These are phyloP conservation scores for Pseudochirops cupreus DNA, from an alignment of 2,797 vertebrate genomes.

Conservation along the genomic window DNA sequence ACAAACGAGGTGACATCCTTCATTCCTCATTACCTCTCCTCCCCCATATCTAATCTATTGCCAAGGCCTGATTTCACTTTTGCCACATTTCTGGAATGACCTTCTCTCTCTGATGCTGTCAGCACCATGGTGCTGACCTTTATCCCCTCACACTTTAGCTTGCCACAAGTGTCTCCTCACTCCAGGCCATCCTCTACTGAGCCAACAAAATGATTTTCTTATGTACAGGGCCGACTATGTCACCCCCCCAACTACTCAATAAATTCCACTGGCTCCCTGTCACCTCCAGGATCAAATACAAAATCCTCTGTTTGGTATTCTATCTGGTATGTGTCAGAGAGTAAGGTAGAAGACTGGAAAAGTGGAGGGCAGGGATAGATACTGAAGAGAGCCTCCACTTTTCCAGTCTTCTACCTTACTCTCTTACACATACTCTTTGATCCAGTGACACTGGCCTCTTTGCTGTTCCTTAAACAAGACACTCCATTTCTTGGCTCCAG, in stretches of 20 bases:
- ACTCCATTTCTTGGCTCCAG: no score
- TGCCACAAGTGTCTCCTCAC: background rate
- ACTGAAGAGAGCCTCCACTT: no score
- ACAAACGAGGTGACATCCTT: background rate
- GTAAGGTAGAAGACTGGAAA: no score
- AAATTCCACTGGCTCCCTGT: background rate
- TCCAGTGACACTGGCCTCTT: background rate
- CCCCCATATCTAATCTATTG: background rate
- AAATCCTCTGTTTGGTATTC: background rate
- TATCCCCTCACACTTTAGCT: background rate
- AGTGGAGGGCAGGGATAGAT: no score
- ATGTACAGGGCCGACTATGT: background rate
- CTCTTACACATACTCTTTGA: background rate
- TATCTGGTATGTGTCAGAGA: no score
- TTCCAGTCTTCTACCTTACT: background rate
- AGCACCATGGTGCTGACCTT: background rate
- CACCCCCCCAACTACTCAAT: background rate
- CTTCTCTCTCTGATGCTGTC: background rate
- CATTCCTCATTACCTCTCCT: background rate
- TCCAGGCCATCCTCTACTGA: background rate
- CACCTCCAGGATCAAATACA: background rate
- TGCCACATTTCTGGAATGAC: background rate
- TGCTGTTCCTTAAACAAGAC: no score
- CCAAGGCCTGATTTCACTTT: background rate
- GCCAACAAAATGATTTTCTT: background rate